These are phyloP conservation scores for Sphaeramia orbicularis DNA, from an alignment of 2,797 vertebrate species.

Conservation along the genomic window DNA sequence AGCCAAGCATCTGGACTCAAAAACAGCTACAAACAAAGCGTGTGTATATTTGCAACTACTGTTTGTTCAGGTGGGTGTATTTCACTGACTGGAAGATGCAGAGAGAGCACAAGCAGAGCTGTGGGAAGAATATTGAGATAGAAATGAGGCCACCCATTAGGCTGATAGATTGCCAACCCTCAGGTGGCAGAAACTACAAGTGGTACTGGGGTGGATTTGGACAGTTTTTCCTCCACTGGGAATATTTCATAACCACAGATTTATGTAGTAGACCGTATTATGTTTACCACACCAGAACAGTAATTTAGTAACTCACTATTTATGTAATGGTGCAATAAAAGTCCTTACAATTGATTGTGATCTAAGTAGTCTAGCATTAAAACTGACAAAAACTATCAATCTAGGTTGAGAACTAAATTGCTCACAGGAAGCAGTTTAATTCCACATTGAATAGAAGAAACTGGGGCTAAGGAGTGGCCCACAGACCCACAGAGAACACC, in stretches of 20 bases:
- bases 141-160: conserved; percentile 19
- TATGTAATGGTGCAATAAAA: conserved; percentile 15
- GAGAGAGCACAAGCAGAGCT: conserved; percentile 1
- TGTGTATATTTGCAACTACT: conserved; percentile 8
- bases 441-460: conserved; percentile 39
- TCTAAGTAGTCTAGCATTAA: background rate
- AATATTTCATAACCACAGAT: conserved; percentile 30
- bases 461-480: conserved; percentile 57
- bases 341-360: background rate
- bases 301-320: conserved; percentile 3
- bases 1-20: conserved; percentile 15
- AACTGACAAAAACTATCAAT: background rate
- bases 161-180: conserved; percentile 3
- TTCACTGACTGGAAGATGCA: background rate
- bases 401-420: background rate
- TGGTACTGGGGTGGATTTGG: background rate
- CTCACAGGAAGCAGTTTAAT: conserved; percentile 12
- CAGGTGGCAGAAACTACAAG: conserved; percentile 8
- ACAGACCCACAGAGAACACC: conserved; percentile 5
- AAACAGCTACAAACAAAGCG: background rate
- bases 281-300: conserved; percentile 3
- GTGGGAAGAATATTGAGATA: conserved; percentile 1
- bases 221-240: conserved; percentile 10
- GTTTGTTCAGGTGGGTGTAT: conserved; percentile 12
- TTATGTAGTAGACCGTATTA: conserved; percentile 11